Conservation (phyloP, 1,140 invertebrate genomes). For the Cepaea nemoralis region DNA sequence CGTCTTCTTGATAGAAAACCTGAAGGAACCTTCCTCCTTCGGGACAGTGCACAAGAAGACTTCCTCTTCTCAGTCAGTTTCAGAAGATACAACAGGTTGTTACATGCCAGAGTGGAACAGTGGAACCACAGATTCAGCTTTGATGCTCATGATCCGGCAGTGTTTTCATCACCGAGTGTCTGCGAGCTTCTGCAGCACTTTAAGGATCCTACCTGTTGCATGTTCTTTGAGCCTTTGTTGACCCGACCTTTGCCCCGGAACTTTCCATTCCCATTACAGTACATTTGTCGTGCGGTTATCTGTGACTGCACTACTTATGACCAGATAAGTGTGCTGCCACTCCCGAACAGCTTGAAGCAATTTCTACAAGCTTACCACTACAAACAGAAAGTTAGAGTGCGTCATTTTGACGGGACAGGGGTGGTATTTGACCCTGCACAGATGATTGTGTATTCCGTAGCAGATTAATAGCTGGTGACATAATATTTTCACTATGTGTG, state of each 20-base stretch:
- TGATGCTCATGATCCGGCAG: slow-evolving; percentile 95
- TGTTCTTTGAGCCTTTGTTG: slow-evolving; percentile 99
- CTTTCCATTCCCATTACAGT: slow-evolving; percentile 90
- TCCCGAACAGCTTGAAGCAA: slow-evolving; percentile 88
- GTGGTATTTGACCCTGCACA: neutral
- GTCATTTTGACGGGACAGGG: slow-evolving; percentile 69
- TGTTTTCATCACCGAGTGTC: slow-evolving; percentile 90
- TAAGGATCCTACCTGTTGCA: slow-evolving; percentile 94
- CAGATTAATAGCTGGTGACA: too few species aligned
- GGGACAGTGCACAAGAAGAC: slow-evolving; percentile 97
- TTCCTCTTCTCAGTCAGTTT: slow-evolving; percentile 98
- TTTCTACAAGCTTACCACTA: slow-evolving; percentile 98
- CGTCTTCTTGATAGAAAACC: slow-evolving; percentile 90
- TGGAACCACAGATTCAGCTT: slow-evolving; percentile 96
- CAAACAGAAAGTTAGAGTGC: slow-evolving; percentile 90
- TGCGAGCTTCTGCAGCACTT: slow-evolving; percentile 94
- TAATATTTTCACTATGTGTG: too few species aligned
- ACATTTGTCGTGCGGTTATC: slow-evolving; percentile 89
- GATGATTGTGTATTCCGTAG: too few species aligned
- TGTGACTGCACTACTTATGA: slow-evolving; percentile 88
- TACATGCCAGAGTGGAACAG: slow-evolving; percentile 97
- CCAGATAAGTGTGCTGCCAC: slow-evolving; percentile 77
- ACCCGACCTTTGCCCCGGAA: slow-evolving; percentile 90
- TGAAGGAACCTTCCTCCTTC: slow-evolving; percentile 94
- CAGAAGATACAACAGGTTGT: slow-evolving; percentile 91